Evolutionary conservation across 2,888 invertebrate species (phyloP).

Genomic region (Melanargia galathea): DNA sequence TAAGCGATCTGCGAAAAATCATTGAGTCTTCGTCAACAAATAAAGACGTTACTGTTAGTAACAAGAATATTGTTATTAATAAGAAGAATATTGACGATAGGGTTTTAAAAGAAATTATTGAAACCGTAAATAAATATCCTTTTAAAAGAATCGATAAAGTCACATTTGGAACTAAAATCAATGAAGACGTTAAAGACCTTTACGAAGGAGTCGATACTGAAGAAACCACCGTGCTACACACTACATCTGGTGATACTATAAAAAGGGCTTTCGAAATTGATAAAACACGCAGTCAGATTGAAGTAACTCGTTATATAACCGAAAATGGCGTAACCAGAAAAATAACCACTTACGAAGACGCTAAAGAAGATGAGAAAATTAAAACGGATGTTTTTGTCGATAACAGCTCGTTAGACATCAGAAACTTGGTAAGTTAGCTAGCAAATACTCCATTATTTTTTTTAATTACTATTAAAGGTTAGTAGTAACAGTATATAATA

Average conservation of each 20-base stretch:
- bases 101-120: conserved; percentile 74
- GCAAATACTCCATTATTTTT: background rate
- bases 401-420: conserved; percentile 78
- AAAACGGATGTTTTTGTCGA: conserved; percentile 79
- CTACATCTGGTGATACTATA: conserved; percentile 64
- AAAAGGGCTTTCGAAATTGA: conserved; percentile 75
- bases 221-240: conserved; percentile 65
- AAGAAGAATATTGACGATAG: conserved; percentile 75
- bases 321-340: conserved; percentile 76
- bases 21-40: conserved; percentile 71
- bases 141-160: conserved; percentile 79
- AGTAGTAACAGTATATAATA: conserved; percentile 8
- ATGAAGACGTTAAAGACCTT: conserved; percentile 82
- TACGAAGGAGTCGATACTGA: conserved; percentile 74
- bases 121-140: conserved; percentile 77
- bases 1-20: conserved; percentile 73
- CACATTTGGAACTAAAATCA: conserved; percentile 80
- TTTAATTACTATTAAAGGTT: background rate
- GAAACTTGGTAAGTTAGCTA: conserved; percentile 71
- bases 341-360: conserved; percentile 77
- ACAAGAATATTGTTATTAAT: conserved; percentile 72
- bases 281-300: conserved; percentile 76
- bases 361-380: conserved; percentile 77
- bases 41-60: conserved; percentile 73
- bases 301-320: conserved; percentile 75